A percentile compares a stretch with the other conserved stretches of the same genome.
phyloP scores from a whole-genome alignment of 2,113 vertebrate genomes.

The Brachirus orientalis region DNA sequence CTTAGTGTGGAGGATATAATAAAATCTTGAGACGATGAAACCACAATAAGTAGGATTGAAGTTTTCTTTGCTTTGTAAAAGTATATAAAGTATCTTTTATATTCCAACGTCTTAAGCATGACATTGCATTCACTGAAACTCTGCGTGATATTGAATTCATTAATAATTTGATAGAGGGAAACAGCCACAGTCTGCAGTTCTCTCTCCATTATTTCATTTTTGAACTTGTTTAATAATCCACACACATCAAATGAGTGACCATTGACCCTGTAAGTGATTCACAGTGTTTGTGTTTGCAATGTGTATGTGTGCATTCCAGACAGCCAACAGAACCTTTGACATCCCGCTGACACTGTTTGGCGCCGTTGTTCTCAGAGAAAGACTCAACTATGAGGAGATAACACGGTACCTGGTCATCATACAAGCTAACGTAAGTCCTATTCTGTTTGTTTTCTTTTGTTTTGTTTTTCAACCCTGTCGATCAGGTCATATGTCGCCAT shows the following conservation, averaged over 20 bases:
- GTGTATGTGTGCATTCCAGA: constrained; percentile 76
- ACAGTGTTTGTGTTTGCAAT: constrained; percentile 11
- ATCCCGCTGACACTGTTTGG: constrained; percentile 95
- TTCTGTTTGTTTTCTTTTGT: neutral
- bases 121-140: too few relatives aligned
- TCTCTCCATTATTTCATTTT: neutral
- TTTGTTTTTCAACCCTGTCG: too few relatives aligned
- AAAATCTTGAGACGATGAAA: too few relatives aligned
- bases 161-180: neutral
- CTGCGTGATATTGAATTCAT: neutral
- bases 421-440: constrained; percentile 91
- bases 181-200: neutral
- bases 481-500: too few relatives aligned
- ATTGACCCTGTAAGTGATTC: neutral
- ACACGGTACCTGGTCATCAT: constrained; percentile 93
- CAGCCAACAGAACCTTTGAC: constrained; percentile 93
- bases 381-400: constrained; percentile 97
- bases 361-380: constrained; percentile 90
- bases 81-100: neutral
- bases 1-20: too few relatives aligned
- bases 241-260: neutral
- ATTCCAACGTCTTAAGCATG: neutral
- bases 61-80: neutral
- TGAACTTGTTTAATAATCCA: neutral
- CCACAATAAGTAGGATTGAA: too few relatives aligned